Conservation (phyloP, 2,113 vertebrate species). For the Crotalus helleri region DNA sequence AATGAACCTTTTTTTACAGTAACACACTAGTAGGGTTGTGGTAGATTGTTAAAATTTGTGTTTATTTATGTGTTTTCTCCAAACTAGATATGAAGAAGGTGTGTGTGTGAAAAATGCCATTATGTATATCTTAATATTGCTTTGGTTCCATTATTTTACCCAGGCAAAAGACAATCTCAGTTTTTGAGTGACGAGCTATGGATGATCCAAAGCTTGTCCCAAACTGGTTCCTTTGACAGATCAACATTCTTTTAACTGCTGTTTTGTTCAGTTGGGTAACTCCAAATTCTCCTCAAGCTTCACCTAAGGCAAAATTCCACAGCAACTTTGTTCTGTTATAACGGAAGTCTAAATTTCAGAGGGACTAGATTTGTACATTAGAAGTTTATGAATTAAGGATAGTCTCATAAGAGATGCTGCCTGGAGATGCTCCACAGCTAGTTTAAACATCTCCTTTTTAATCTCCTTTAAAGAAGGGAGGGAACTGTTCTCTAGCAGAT, state of each 20-base stretch:
- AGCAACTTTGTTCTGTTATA: constrained; percentile 8
- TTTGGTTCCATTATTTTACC: neutral
- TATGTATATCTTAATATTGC: neutral
- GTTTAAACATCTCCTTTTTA: neutral
- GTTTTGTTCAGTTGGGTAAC: neutral
- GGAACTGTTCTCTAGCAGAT: neutral
- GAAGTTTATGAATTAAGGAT: neutral
- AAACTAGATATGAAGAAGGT: neutral
- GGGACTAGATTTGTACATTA: neutral
- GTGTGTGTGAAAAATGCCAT: neutral
- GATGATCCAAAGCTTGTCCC: neutral
- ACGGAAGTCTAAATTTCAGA: neutral
- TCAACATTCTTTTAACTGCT: neutral
- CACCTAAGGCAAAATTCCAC: constrained; percentile 9
- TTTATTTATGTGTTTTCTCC: neutral
- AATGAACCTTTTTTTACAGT: neutral
- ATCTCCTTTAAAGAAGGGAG: neutral
- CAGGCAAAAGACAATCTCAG: neutral
- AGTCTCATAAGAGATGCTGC: neutral
- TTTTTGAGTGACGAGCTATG: neutral
- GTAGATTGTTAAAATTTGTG: neutral
- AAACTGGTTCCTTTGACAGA: neutral
- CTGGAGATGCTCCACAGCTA: neutral
- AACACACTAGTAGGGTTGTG: neutral
- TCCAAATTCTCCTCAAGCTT: constrained; percentile 28